These are phyloP conservation scores for Melikaiella ostensackeni DNA, from an alignment of 2,888 invertebrate species.

Conservation along the genomic window DNA sequence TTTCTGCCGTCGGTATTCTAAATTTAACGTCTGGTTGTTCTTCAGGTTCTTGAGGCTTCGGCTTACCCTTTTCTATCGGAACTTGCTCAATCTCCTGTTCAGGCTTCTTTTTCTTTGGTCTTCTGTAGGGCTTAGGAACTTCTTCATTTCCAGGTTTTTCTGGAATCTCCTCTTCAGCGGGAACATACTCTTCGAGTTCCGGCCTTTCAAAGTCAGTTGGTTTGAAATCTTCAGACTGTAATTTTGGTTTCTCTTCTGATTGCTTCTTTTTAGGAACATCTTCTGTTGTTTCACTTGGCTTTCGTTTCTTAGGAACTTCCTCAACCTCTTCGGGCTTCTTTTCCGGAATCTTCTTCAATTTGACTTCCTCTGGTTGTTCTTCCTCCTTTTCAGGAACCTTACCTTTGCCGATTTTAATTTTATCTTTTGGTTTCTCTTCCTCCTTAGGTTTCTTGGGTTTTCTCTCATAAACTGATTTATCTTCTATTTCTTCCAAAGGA, in stretches of 20 bases:
- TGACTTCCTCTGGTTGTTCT: slow-evolving; percentile 68
- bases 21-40: too few species aligned
- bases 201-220: slow-evolving; percentile 71
- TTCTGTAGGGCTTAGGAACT: too few species aligned
- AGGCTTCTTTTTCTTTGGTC: slow-evolving; percentile 70
- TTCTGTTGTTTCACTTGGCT: slow-evolving; percentile 62
- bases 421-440: slow-evolving; percentile 66
- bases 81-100: slow-evolving; percentile 71
- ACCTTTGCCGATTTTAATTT: slow-evolving; percentile 72
- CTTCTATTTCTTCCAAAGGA: slow-evolving; percentile 75
- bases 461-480: slow-evolving; percentile 71
- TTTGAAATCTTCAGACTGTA: slow-evolving; percentile 71
- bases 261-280: slow-evolving; percentile 64
- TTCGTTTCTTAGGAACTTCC: slow-evolving; percentile 65
- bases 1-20: too few species aligned
- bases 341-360: slow-evolving; percentile 73
- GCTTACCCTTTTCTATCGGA: slow-evolving; percentile 70
- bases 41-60: too few species aligned
- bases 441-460: slow-evolving; percentile 69
- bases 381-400: slow-evolving; percentile 67
- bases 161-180: slow-evolving; percentile 67
- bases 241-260: slow-evolving; percentile 63
- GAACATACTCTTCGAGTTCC: slow-evolving; percentile 72
- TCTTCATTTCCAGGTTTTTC: slow-evolving; percentile 67
- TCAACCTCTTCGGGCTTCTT: slow-evolving; percentile 69